Conservation (phyloP, 30 jellyfish, hydroid and myxozoan genomes). For the Turritopsis rubra region DNA sequence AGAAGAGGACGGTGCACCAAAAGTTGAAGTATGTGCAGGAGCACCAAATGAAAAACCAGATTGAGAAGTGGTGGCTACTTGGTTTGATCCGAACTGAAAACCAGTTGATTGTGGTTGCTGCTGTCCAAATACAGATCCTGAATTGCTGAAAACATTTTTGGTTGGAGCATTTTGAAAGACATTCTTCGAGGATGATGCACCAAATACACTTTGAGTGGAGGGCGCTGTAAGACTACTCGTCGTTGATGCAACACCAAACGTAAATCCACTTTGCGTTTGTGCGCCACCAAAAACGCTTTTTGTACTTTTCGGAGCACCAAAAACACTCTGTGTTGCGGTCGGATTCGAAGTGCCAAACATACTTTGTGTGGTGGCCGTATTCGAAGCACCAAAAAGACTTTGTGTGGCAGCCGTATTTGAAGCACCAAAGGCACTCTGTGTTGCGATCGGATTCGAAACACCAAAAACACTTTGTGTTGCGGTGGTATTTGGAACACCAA, state of each 20-base stretch:
- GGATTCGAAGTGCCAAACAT: neutral
- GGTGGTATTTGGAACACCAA: neutral
- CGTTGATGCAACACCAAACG: neutral
- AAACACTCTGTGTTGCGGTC: neutral
- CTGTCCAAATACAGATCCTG: neutral
- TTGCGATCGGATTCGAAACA: neutral
- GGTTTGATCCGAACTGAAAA: slow-evolving; percentile 15
- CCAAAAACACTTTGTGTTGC: slow-evolving; percentile 2
- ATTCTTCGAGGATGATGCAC: neutral
- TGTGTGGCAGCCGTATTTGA: neutral
- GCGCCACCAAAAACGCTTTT: neutral
- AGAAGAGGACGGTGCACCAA: neutral
- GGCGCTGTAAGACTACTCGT: neutral
- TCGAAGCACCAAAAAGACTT: neutral
- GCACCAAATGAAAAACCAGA: neutral
- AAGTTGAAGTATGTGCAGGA: neutral
- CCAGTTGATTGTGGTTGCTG: slow-evolving; percentile 3
- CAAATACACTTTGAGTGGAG: slow-evolving; percentile 9
- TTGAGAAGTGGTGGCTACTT: neutral
- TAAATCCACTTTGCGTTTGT: neutral
- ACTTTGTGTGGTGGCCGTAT: neutral
- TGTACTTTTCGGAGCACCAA: neutral
- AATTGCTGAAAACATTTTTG: neutral
- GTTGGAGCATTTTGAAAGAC: neutral
- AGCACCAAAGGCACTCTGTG: neutral